A percentile compares a stretch with the other conserved stretches of the same genome.
These are phyloP conservation scores for Centropus bengalensis DNA, from an alignment of 2,113 vertebrate species.

Conservation along the genomic window DNA sequence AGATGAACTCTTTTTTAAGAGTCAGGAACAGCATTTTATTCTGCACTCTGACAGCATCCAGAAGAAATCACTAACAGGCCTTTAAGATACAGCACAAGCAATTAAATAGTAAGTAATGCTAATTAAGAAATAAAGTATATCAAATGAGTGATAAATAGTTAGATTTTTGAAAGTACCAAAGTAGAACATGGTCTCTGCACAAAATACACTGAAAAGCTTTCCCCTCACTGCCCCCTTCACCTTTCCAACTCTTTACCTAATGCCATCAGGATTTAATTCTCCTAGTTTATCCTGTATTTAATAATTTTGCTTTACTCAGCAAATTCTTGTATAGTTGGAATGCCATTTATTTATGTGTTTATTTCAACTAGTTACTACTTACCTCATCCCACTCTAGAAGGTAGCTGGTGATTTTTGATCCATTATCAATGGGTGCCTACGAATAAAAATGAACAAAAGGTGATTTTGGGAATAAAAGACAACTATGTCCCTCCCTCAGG, in stretches of 20 bases:
- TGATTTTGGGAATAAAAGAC: background rate
- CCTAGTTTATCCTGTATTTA: background rate
- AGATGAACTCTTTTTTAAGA: background rate
- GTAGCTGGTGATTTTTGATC: constrained; percentile 98
- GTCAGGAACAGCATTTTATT: background rate
- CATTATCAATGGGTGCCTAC: constrained; percentile 93
- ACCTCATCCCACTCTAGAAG: constrained; percentile 98
- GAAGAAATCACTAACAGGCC: background rate
- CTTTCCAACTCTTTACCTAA: constrained; percentile 16
- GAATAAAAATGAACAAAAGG: constrained; percentile 43
- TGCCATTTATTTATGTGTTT: constrained; percentile 8
- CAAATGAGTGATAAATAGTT: background rate
- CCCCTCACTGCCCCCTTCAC: background rate
- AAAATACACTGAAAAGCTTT: background rate
- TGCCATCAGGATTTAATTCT: constrained; percentile 34
- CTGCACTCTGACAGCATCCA: background rate
- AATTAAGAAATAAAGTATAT: background rate
- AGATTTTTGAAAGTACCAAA: background rate
- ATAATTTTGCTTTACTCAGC: constrained; percentile 4
- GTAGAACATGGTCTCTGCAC: background rate
- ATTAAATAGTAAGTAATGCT: background rate
- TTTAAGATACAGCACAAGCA: background rate
- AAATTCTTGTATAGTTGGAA: constrained; percentile 5
- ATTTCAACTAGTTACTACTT: constrained; percentile 40
- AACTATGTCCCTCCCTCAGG: background rate